Base-by-base conservation (phyloP, 2,113 vertebrate species). In the Nasalis larvatus region DNA sequence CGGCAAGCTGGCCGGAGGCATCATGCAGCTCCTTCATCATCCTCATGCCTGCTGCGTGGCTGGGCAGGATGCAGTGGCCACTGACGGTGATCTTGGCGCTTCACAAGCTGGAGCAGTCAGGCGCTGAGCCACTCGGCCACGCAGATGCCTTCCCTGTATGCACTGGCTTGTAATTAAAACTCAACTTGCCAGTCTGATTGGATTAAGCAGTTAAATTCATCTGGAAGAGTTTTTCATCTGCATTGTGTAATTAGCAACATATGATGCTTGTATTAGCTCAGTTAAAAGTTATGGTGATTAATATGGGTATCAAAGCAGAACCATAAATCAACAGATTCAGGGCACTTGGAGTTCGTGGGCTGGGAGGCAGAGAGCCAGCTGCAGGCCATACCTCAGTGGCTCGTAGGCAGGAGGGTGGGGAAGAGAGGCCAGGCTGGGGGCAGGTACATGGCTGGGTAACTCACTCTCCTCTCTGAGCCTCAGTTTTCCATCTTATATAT, bases 281-380 rank as follows among this genome's bases (percentile, higher is more conserved):
- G 85, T 97, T 97, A 98, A 98, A 98, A 97, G 97, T 97, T 96
- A 86, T 77, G 96, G 98, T 97, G 97, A 98, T 98, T 97, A 97
- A 98, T 97, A 96, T 35, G 84, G 92, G 89, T 92, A 89, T 97
- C 96, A 96, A 84, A 98, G 95, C 88, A 73, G 94, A 91, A 93
- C 96, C 66, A 9, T 96, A 95, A 95, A 97, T 97, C 95, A 95
- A 20, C 54, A 14, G 97, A 54, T 93, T 54, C 30, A 0, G 66
- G 2, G 2, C 45, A 56, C 66, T 1, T 1, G 69, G 5, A 63
- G 94, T 93, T 96, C 81, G 82, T 1, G 85, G 74, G 68, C 37
- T 2, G 54, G 63, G 89, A 13, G 0, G 8, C 0, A 1, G 81
- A 56, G 12, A 0, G 0, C 45, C 10, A 56, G 1, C 40, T 49